Percentiles rank a stretch among this genome's conserved stretches.
Evolutionary conservation across 2,797 vertebrate genomes (phyloP).

Genomic region (Eidolon dupreanum): DNA sequence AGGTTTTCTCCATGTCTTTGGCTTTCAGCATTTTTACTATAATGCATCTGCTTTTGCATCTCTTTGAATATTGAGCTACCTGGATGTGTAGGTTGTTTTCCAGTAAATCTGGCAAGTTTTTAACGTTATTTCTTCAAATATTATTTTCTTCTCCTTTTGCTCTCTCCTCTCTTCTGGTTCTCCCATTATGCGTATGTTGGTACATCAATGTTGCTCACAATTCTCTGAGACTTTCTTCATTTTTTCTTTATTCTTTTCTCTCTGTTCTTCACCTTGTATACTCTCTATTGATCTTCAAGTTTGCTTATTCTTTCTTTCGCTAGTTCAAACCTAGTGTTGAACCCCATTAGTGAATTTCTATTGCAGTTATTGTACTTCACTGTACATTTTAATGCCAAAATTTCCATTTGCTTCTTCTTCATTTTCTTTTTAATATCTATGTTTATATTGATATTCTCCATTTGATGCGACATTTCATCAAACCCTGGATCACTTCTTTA

Average conservation of each 20-base stretch:
- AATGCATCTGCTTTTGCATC: not conserved
- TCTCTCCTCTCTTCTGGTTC: not conserved
- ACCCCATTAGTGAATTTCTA: not conserved
- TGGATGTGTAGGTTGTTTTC: not conserved
- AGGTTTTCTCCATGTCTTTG: constrained; percentile 30
- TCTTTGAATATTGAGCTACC: not conserved
- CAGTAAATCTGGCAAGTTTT: not conserved
- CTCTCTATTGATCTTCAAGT: not conserved
- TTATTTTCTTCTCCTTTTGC: not conserved
- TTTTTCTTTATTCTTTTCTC: not conserved
- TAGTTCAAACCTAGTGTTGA: not conserved
- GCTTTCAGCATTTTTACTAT: constrained; percentile 36
- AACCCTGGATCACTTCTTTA: not conserved
- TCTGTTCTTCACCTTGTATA: not conserved
- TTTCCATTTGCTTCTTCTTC: not conserved
- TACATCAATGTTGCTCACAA: not conserved
- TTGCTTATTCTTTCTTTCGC: constrained; percentile 13
- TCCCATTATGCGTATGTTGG: not conserved
- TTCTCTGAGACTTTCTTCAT: constrained; percentile 28
- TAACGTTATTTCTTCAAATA: not conserved
- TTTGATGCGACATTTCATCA: not conserved
- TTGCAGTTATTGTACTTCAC: not conserved
- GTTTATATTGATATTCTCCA: not conserved
- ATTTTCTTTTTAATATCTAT: not conserved
- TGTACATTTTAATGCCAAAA: constrained; percentile 14